These are phyloP conservation scores for Mesoligia furuncula DNA, from an alignment of 2,888 invertebrate genomes.

Conservation along the genomic window DNA sequence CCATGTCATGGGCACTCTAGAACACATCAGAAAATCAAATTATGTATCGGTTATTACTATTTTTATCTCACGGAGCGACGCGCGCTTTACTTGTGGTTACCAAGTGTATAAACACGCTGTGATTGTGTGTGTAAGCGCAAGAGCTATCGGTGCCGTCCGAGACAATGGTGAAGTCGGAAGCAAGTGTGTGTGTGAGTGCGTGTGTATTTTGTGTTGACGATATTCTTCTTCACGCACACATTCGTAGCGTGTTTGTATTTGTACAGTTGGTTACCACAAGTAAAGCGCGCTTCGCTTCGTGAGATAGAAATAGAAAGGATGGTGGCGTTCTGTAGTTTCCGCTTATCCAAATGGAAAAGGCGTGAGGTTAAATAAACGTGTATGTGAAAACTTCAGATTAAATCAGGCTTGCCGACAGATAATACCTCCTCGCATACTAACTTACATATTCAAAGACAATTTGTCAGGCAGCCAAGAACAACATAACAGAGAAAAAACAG, in stretches of 20 bases:
- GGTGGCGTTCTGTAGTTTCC: neutral
- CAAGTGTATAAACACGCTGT: neutral
- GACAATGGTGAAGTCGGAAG: neutral
- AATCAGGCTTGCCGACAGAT: conserved; percentile 16
- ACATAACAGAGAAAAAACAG: conserved; percentile 36
- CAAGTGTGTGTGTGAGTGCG: neutral
- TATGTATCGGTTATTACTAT: neutral
- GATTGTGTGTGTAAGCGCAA: neutral
- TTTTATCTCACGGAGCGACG: neutral
- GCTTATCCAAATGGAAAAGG: neutral
- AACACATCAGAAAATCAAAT: neutral
- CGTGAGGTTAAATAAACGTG: neutral
- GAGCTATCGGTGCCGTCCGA: neutral
- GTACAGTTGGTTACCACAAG: neutral
- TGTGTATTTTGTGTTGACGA: neutral
- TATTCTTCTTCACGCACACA: neutral
- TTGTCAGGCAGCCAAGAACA: conserved; percentile 16
- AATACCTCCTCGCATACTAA: neutral
- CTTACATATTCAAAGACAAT: conserved; percentile 46
- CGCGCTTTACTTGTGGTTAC: neutral
- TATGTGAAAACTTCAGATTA: conserved; percentile 1
- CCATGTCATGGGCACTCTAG: neutral
- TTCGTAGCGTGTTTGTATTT: neutral
- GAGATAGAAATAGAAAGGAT: neutral
- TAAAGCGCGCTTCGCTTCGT: neutral